Evolutionary conservation across 1,140 invertebrate species (phyloP), one percentile per base, ranked within the genome.

Genomic region (Galendromus occidentalis): DNA sequence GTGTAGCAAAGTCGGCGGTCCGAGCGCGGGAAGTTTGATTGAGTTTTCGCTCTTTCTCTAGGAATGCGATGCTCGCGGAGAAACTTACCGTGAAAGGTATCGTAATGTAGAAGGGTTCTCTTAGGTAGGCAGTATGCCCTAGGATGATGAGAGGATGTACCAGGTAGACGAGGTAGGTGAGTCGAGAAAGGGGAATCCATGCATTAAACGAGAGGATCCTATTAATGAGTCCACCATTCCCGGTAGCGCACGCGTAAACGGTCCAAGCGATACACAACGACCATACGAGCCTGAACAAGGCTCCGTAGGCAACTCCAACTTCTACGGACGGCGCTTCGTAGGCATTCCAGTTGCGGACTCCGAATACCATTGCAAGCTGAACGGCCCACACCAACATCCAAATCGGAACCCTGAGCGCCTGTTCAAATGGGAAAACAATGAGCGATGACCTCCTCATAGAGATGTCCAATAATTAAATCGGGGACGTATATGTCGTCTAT

Each of bases 201-300:
- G 42, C 41, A 0, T 45, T n/a, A 42, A 59, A 70, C n/a, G 67
- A 68, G 12, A 71, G 41, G 18, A 68, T 41, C 12, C 63, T 20
- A 14, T 65, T 66, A 1, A 70, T 44, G 17, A 67, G 45, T 17
- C 68, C 68, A 41, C 70, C 70, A 65, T 70, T 45, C 14, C 71
- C 72, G 59, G 73, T 72, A 64, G 73, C 70, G 66, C 78, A 79
- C 0, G 75, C 75, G 70, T 75, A 79, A 65, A 79, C 76, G 33
- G 79, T 70, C 78, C 78, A 80, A 5, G 73, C 74, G 22, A 80
- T 69, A 44, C 71, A 74, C 9, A 72, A 44, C 2, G 73, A 72
- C 76, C 77, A 80, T 20, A 73, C 28, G 1, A 74, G 71, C 63
- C 74, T 69, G 47, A 73, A 71, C 1, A 75, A 64, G n/a, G 72